A percentile compares a stretch with the other conserved stretches of the same genome.
phyloP scores from a whole-genome alignment of 2,797 vertebrate species.

The Myotis vivesi region DNA sequence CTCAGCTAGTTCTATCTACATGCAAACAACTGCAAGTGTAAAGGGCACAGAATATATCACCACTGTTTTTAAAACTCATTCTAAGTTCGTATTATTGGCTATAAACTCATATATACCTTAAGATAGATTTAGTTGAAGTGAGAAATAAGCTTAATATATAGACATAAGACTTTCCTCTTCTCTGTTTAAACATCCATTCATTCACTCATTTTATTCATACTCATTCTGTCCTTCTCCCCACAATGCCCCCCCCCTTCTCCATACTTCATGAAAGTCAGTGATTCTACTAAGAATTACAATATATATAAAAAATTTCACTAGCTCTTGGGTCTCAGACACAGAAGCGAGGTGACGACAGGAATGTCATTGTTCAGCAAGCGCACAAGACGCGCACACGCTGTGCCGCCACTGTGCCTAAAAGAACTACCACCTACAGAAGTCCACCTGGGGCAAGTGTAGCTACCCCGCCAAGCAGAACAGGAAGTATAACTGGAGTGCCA shows the following conservation, averaged over 20 bases:
- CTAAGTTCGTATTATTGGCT: conserved; percentile 53
- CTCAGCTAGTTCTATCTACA: neutral
- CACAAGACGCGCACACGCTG: neutral
- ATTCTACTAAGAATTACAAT: conserved; percentile 25
- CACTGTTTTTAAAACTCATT: conserved; percentile 56
- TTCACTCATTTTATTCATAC: neutral
- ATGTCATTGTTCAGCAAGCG: neutral
- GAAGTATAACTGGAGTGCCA: neutral
- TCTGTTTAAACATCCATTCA: neutral
- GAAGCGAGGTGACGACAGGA: neutral
- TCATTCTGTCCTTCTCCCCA: neutral
- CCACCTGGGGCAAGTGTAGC: neutral
- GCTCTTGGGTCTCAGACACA: neutral
- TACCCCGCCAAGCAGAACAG: neutral
- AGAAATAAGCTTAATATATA: conserved; percentile 15
- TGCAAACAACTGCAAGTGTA: neutral
- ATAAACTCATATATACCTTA: conserved; percentile 26
- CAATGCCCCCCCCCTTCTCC: neutral
- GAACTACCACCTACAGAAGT: neutral
- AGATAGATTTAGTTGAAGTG: neutral
- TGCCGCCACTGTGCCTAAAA: neutral
- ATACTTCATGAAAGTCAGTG: neutral
- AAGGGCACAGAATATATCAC: neutral
- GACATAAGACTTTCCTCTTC: neutral
- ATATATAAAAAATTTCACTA: neutral